phyloP scores from a whole-genome alignment of 2,888 invertebrate species.

The Cartodere bifasciata region DNA sequence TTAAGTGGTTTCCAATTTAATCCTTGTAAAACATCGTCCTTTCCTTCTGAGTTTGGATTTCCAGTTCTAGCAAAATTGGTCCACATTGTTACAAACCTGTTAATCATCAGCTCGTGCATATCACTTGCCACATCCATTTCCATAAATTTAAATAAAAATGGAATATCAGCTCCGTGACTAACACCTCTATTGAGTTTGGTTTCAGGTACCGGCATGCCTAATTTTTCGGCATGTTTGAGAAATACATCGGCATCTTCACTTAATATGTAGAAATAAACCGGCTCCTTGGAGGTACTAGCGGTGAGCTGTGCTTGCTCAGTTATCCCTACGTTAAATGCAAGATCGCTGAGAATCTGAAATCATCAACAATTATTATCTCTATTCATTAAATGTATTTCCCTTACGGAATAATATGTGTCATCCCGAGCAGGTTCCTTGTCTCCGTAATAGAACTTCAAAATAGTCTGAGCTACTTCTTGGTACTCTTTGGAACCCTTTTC shows the following conservation, averaged over 20 bases:
- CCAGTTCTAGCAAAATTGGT: slow-evolving; percentile 24
- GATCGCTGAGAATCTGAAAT: slow-evolving; percentile 15
- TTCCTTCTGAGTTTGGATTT: slow-evolving; percentile 20
- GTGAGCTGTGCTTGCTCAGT: slow-evolving; percentile 19
- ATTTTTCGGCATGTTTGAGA: background rate
- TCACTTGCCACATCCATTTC: no score
- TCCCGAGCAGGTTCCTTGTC: slow-evolving; percentile 16
- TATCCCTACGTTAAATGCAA: slow-evolving; percentile 20
- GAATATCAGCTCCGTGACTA: slow-evolving; percentile 21
- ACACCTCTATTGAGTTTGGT: no score
- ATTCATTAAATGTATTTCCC: no score
- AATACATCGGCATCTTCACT: no score
- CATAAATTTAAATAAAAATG: slow-evolving; percentile 22
- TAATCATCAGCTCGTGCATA: slow-evolving; percentile 15
- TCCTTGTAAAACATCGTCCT: slow-evolving; percentile 11
- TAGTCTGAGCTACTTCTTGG: slow-evolving; percentile 17
- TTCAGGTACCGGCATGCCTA: slow-evolving; percentile 6
- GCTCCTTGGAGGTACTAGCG: slow-evolving; percentile 18
- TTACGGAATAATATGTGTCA: no score
- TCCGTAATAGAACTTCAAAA: slow-evolving; percentile 25
- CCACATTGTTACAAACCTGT: slow-evolving; percentile 22
- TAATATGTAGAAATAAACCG: slow-evolving; percentile 26
- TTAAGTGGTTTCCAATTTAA: slow-evolving; percentile 21
- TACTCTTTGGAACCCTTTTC: slow-evolving; percentile 19
- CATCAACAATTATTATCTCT: background rate